A percentile compares a stretch with the other conserved stretches of the same genome.
These are phyloP conservation scores for Phenganax subtilis DNA, from an alignment of 92 coral and sea anemone genomes.

Conservation along the genomic window DNA sequence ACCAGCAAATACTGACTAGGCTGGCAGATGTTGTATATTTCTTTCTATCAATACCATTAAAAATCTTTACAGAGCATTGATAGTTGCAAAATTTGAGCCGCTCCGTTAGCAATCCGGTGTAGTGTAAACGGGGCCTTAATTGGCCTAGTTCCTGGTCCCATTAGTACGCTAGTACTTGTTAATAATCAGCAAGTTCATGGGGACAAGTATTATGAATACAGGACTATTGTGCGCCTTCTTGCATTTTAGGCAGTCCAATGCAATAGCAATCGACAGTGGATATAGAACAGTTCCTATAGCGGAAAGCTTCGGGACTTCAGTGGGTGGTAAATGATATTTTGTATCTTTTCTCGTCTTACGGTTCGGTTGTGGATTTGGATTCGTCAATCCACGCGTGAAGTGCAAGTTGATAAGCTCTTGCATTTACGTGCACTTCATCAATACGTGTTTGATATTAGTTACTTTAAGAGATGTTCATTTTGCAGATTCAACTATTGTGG, in stretches of 20 bases:
- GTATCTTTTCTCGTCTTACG: not conserved
- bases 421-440: not conserved
- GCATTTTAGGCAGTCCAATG: conserved; percentile 14
- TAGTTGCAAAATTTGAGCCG: too few relatives aligned
- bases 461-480: not conserved
- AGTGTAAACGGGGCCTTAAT: too few relatives aligned
- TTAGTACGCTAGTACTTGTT: too few relatives aligned
- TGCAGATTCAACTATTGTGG: conserved; percentile 31
- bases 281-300: not conserved
- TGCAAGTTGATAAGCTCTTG: not conserved
- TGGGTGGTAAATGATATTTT: not conserved
- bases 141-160: too few relatives aligned
- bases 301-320: not conserved
- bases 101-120: too few relatives aligned
- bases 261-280: conserved; percentile 20
- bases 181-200: too few relatives aligned
- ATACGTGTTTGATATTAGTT: not conserved
- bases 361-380: too few relatives aligned
- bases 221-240: not conserved
- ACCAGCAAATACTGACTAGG: too few relatives aligned
- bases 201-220: too few relatives aligned
- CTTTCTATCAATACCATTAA: too few relatives aligned
- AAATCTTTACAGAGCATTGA: too few relatives aligned
- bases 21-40: too few relatives aligned
- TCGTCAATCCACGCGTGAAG: not conserved